Base-by-base conservation (phyloP, 53 echinoderm and acorn worm genomes). In the Holothuria leucospilota region DNA sequence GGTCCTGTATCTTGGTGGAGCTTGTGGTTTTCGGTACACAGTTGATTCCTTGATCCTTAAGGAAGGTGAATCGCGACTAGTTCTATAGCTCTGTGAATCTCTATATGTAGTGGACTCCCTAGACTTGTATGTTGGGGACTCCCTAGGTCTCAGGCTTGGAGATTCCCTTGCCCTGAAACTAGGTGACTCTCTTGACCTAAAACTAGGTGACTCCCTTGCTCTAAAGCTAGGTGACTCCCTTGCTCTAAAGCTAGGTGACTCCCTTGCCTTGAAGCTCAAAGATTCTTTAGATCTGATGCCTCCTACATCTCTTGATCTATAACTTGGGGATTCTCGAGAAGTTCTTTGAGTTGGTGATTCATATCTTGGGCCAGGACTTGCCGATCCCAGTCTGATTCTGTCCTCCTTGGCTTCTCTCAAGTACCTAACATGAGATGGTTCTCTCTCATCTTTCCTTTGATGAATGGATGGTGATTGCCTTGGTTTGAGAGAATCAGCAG, bases 1-100 rank as follows among this genome's bases (percentile, higher is more conserved):
- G 38, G 80, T 80, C 34, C 80, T 80, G 80, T 80, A 80, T 18
- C 80, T 80, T 4, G 80, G 80, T 61, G 80, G 80, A 20, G 80
- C 80, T 24, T 58, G 59, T n/a, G 34, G 59, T 80, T 80, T 80
- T 34, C 60, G 62, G 38, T 59, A 59, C 15, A 28, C 51, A 59
- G 59, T 59, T 2, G 13, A 29, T 38, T 60, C 80, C 39, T 20
- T 80, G 16, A 14, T 34, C 56, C 62, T 59, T 13, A 13, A 56
- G 21, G 80, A 80, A 27, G 80, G 59, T 60, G 80, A 61, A 53
- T 58, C 59, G 0, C 80, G 56, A 28, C 61, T 80, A 1, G 75
- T 27, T 49, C 75, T 75, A 52, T 75, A 28, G 34, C 80, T 80
- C 80, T 59, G 38, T 27, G 80, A 61, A 29, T 80, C 80, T 21